Evolutionary conservation across 2,797 vertebrate species (phyloP).

Genomic region (Graptemys geographica): DNA sequence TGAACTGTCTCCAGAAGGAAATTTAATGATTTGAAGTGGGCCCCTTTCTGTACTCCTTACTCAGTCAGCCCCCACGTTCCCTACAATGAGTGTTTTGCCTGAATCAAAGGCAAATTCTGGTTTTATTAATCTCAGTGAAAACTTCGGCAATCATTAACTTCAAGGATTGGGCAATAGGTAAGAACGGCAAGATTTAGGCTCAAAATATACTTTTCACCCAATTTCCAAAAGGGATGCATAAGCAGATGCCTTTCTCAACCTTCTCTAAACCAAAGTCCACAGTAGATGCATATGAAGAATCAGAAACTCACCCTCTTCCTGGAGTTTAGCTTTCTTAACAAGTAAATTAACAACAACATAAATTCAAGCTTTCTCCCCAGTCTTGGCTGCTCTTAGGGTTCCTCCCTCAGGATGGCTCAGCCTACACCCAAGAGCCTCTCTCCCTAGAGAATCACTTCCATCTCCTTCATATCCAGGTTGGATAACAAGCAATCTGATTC

Average conservation of each 20-base stretch:
- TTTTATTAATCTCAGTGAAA: neutral
- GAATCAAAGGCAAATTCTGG: neutral
- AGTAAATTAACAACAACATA: neutral
- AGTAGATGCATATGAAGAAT: neutral
- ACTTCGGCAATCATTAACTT: neutral
- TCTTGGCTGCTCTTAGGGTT: neutral
- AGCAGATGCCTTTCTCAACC: conserved; percentile 47
- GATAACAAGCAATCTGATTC: neutral
- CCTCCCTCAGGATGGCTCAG: conserved; percentile 5
- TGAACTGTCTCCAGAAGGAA: neutral
- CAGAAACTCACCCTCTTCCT: neutral
- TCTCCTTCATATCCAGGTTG: neutral
- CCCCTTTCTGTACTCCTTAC: neutral
- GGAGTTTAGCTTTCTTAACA: conserved; percentile 26
- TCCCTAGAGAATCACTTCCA: neutral
- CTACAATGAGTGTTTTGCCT: neutral
- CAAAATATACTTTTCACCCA: conserved; percentile 22
- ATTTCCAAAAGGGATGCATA: neutral
- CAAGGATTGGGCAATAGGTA: neutral
- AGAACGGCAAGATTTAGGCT: neutral
- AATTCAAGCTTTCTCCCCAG: neutral
- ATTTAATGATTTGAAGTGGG: neutral
- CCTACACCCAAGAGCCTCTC: neutral
- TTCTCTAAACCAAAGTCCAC: neutral
- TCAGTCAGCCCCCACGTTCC: neutral